Conservation (phyloP, 2,888 invertebrate species). For the Spodoptera littoralis region DNA sequence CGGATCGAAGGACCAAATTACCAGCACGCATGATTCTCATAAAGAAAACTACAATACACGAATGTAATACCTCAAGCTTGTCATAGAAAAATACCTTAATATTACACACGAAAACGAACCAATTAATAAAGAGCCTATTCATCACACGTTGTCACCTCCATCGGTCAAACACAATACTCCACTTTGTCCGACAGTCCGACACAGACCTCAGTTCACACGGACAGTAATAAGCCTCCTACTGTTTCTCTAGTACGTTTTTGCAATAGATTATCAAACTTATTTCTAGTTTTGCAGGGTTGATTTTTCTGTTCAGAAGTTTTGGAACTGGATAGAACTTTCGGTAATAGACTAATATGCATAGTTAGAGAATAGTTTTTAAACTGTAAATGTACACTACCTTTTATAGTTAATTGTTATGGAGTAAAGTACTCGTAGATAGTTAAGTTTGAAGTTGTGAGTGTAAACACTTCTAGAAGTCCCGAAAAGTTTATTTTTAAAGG, state of each 20-base stretch:
- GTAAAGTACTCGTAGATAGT: too few relatives aligned
- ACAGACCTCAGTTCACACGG: constrained; percentile 70
- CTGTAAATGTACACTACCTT: too few relatives aligned
- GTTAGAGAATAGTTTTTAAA: too few relatives aligned
- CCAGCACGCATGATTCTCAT: constrained; percentile 30
- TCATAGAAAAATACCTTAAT: constrained; percentile 50
- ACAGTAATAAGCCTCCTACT: constrained; percentile 73
- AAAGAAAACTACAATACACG: constrained; percentile 41
- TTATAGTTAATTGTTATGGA: too few relatives aligned
- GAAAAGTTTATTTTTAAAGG: too few relatives aligned
- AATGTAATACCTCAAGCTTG: constrained; percentile 34
- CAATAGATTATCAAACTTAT: constrained; percentile 30
- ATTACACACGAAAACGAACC: constrained; percentile 47
- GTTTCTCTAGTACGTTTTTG: constrained; percentile 43
- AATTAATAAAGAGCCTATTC: constrained; percentile 59
- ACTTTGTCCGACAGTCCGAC: constrained; percentile 57
- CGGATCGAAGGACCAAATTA: constrained; percentile 1
- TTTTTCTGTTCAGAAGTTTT: background rate
- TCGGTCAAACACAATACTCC: constrained; percentile 66
- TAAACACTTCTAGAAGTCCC: too few relatives aligned
- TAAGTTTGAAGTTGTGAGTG: too few relatives aligned
- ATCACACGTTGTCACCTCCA: constrained; percentile 63
- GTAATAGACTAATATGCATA: too few relatives aligned
- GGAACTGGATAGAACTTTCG: too few relatives aligned
- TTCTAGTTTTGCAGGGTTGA: accelerated